These are phyloP conservation scores for Gnatocerus cornutus DNA, from an alignment of 2,888 invertebrate genomes.

Conservation along the genomic window DNA sequence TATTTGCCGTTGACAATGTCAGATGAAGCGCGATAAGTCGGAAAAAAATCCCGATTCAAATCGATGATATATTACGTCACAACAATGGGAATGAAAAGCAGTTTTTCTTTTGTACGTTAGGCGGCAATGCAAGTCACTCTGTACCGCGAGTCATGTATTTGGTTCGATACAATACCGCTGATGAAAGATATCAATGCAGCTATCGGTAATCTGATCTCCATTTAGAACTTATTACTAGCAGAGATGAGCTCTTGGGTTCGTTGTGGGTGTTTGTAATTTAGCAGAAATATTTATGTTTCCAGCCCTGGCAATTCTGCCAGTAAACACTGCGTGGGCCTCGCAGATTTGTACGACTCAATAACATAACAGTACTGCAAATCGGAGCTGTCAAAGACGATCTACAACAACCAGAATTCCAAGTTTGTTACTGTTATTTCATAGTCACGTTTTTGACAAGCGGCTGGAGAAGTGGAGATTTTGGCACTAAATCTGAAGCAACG, in stretches of 20 bases:
- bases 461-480: background rate
- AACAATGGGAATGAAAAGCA: slow-evolving; percentile 55
- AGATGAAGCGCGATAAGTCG: slow-evolving; percentile 22
- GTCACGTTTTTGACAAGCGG: slow-evolving; percentile 7
- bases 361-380: slow-evolving; percentile 9
- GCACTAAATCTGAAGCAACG: background rate
- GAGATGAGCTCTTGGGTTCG: slow-evolving; percentile 39
- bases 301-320: slow-evolving; percentile 29
- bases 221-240: slow-evolving; percentile 62
- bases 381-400: slow-evolving; percentile 13
- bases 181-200: slow-evolving; percentile 64
- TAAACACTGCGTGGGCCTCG: slow-evolving; percentile 32
- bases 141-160: slow-evolving; percentile 56
- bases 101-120: slow-evolving; percentile 55
- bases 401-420: background rate
- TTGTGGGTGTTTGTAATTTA: slow-evolving; percentile 50
- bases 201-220: slow-evolving; percentile 64
- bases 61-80: slow-evolving; percentile 54
- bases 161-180: slow-evolving; percentile 61
- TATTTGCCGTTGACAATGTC: slow-evolving; percentile 6
- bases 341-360: slow-evolving; percentile 23
- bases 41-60: slow-evolving; percentile 35
- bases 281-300: slow-evolving; percentile 33
- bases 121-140: slow-evolving; percentile 56
- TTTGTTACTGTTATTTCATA: slow-evolving; percentile 4